phyloP scores from a whole-genome alignment of 2,797 vertebrate genomes.

The Varecia variegata region DNA sequence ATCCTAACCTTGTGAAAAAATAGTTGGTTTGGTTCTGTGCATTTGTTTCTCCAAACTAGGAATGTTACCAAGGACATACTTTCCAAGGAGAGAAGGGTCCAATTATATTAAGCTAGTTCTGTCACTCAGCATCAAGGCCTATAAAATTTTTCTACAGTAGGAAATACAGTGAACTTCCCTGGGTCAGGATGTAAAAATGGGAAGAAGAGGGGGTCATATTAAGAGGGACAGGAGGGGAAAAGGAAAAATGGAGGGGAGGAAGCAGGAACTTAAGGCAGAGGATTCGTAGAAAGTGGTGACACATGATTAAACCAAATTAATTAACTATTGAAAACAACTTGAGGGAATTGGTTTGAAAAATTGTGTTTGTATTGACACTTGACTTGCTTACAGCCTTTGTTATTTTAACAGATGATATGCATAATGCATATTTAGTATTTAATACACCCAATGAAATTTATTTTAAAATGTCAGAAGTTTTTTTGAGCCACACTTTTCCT shows the following conservation, averaged over 20 bases:
- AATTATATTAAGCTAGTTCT: background rate
- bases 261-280: background rate
- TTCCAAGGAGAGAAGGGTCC: background rate
- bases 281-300: background rate
- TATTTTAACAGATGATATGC: conserved; percentile 3
- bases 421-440: conserved; percentile 28
- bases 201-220: background rate
- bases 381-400: background rate
- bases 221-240: background rate
- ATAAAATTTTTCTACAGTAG: background rate
- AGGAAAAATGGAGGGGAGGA: background rate
- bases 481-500: background rate
- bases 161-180: background rate
- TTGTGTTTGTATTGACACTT: conserved; percentile 3
- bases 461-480: conserved; percentile 43
- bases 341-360: conserved; percentile 42
- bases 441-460: conserved; percentile 15
- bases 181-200: background rate
- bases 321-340: conserved; percentile 47
- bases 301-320: background rate
- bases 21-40: conserved; percentile 55
- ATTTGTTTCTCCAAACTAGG: conserved; percentile 45
- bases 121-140: background rate
- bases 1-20: conserved; percentile 66
- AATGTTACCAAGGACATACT: background rate